These are phyloP conservation scores for Umimayanthus kanabou DNA, from an alignment of 92 coral and sea anemone genomes.

Conservation along the genomic window DNA sequence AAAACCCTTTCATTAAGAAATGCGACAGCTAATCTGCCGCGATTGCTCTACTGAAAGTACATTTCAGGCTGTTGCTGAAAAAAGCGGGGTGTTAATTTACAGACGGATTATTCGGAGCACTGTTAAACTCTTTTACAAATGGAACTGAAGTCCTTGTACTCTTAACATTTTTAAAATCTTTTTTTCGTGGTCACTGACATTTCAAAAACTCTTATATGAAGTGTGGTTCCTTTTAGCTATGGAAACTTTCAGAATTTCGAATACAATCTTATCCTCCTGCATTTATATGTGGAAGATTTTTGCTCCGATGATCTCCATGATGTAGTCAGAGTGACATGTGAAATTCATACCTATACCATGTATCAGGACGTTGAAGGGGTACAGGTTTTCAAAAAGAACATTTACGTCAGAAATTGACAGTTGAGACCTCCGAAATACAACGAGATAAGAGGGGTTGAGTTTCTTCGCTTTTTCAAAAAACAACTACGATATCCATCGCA, in stretches of 20 bases:
- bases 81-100: background rate
- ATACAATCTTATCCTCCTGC: background rate
- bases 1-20: conserved; percentile 15
- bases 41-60: conserved; percentile 20
- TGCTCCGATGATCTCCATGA: background rate
- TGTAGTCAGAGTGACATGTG: background rate
- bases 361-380: background rate
- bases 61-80: conserved; percentile 13
- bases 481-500: background rate
- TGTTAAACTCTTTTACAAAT: background rate
- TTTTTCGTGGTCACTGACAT: background rate
- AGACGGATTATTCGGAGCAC: conserved; percentile 4
- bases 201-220: background rate
- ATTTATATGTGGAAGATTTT: background rate
- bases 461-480: background rate
- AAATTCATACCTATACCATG: background rate
- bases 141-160: background rate
- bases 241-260: background rate
- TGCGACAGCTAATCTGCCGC: conserved; percentile 15
- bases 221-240: background rate
- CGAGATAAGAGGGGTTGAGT: background rate
- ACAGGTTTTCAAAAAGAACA: conserved; percentile 1
- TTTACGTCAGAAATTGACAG: background rate
- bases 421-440: background rate
- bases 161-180: background rate